Evolutionary conservation across 2,888 invertebrate genomes (phyloP), one percentile per base, ranked within the genome.

Genomic region (Cataglyphis albicans): DNA sequence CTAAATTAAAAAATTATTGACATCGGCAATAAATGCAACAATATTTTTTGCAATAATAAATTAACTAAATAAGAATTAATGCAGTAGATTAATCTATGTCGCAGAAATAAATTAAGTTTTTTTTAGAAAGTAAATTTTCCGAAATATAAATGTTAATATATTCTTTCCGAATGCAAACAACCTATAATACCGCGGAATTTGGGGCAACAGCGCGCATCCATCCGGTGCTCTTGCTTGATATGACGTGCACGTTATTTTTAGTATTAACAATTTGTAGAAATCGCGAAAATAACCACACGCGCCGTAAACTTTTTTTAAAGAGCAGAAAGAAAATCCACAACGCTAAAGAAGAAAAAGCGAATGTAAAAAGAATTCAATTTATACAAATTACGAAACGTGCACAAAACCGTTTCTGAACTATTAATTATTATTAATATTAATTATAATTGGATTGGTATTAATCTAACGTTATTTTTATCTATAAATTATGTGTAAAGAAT

Each of bases 191-290:
- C 59, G 15, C 21, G 86, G 88, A 86, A 89, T 89, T 88, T 88
- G 82, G 89, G 84, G 29, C 87, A 85, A 57, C 83, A 32, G 72
- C 75, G 83, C 82, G 83, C 82, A 82, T 89, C 84, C 75, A 74
- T 48, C 48, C 59, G 73, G 59, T 59, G 48, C 55, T 80, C 63
- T 55, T 61, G 59, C 64, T 74, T 81, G 80, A 86, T 86, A 83
- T 86, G 76, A 86, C 88, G 90, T 68, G 68, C 44, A 73, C 57
- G 72, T 84, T 90, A 90, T 89, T 89, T 90, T 90, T 90, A 88
- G 88, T 81, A 70, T 73, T 76, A 86, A 90, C 88, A 85, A 87
- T 90, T 87, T 78, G 67, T 81, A 74, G 65, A 72, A 80, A 80
- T 81, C 82, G 70, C 81, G 65, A 84, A 52, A 52, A 83, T 83